Base-by-base conservation (phyloP, 35 echinoderm and acorn worm species). In the Anneissia japonica region DNA sequence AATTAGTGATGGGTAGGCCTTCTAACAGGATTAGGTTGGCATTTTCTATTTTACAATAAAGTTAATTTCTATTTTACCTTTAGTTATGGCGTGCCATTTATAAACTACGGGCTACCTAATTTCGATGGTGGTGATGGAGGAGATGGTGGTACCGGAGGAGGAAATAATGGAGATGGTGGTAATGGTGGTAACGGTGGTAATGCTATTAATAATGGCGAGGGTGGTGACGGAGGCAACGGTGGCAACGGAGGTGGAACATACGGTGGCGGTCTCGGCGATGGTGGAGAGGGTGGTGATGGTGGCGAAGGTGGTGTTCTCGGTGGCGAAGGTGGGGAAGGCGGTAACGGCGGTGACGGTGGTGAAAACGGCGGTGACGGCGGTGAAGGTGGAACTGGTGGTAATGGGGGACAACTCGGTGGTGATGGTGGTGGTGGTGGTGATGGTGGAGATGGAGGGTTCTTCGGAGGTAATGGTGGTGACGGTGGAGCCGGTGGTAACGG, bases 371-470 rank as follows among this genome's bases (percentile, higher is more conserved):
- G 46, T 31, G 82, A 37, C 30, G 82, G 46, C 30, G 82, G 41
- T 84, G 45, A 72, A 39, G 82, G 82, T 84, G 82, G 46, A 39
- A 46, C 19, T 31, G 82, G 46, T 30, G 82, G 82, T 84, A 46
- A 84, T 46, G 82, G 82, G 56, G 82, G 51, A 23, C 51, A 64
- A 2, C 51, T 64, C 26, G 51, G 51, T 64, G 51, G 51, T 26
- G 2, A 6, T 64, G 51, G 51, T 16, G 51, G 51, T 64, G 7
- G 10, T 64, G 51, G 51, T 19, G 51, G 51, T 64, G 21, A 26
- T 2, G 51, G 51, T 64, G 51, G 51, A 12, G 9, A 6, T 16
- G 51, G 51, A 64, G 51, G 51, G 26, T 64, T 64, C 51, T 23
- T 12, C 2, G 51, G 51, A 19, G 51, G 51, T 23, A 64, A 64